A percentile compares a stretch with the other conserved stretches of the same genome.
These are phyloP conservation scores for Caenorhabditis sp. DNA, from an alignment of 2,888 invertebrate species.

Conservation along the genomic window DNA sequence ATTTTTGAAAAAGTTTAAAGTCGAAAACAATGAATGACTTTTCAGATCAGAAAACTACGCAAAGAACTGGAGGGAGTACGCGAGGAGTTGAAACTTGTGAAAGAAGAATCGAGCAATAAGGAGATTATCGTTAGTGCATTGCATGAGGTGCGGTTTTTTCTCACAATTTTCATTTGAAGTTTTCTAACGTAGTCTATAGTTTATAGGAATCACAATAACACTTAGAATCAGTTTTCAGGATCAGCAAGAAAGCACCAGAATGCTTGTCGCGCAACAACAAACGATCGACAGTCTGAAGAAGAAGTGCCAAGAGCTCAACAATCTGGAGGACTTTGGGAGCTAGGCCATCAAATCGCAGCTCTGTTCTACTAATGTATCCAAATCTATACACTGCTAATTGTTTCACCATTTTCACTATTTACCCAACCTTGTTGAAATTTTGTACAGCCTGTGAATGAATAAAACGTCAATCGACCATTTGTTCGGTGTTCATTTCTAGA, in stretches of 20 bases:
- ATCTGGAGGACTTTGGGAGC: conserved; percentile 21
- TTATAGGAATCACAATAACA: neutral
- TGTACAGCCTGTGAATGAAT: conserved; percentile 31
- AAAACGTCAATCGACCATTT: conserved; percentile 3
- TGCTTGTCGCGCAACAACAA: conserved; percentile 55
- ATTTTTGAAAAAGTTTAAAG: neutral
- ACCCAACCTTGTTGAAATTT: conserved; percentile 11
- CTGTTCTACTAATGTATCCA: neutral
- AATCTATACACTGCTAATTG: conserved; percentile 20
- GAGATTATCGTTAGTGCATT: conserved; percentile 62
- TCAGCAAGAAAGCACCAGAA: conserved; percentile 64
- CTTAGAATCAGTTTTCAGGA: conserved; percentile 55
- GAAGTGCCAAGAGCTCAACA: conserved; percentile 38
- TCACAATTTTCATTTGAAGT: neutral
- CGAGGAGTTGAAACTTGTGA: conserved; percentile 23
- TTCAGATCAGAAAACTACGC: conserved; percentile 23
- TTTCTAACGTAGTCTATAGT: neutral
- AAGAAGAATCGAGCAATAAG: conserved; percentile 54
- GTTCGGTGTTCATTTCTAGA: conserved; percentile 3
- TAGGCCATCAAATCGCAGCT: conserved; percentile 6
- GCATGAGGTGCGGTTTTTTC: conserved; percentile 59
- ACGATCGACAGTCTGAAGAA: conserved; percentile 50
- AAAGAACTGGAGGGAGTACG: conserved; percentile 33
- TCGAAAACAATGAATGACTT: neutral
- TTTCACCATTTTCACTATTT: conserved; percentile 11